Evolutionary conservation across 1,140 invertebrate genomes (phyloP).

Genomic region (Drosophila sp.): DNA sequence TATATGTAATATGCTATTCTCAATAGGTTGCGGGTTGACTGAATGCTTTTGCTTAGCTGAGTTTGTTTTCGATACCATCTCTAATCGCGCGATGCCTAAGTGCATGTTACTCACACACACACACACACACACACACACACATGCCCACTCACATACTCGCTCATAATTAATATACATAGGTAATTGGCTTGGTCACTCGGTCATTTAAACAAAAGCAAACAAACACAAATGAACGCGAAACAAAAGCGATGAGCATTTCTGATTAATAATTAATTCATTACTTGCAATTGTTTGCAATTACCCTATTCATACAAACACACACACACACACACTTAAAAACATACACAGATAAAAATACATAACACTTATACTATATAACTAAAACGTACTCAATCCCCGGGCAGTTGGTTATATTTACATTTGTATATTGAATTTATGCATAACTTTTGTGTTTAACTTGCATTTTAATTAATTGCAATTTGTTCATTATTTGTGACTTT

Average conservation of each 20-base stretch:
- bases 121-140: constrained; percentile 45
- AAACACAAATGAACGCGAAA: constrained; percentile 15
- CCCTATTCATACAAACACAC: constrained; percentile 9
- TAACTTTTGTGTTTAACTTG: constrained; percentile 52
- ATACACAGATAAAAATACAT: too few relatives aligned
- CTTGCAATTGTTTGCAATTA: constrained; percentile 60
- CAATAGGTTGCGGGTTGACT: constrained; percentile 31
- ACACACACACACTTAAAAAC: constrained; percentile 28
- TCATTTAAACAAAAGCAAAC: constrained; percentile 31
- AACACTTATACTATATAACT: too few relatives aligned
- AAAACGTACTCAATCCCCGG: constrained; percentile 26
- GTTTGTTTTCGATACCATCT: constrained; percentile 19
- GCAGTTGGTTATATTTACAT: constrained; percentile 60
- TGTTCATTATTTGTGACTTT: constrained; percentile 50
- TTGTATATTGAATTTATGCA: constrained; percentile 63
- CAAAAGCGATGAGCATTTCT: constrained; percentile 48
- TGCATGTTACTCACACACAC: constrained; percentile 34
- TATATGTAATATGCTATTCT: constrained; percentile 46
- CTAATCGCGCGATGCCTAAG: constrained; percentile 49
- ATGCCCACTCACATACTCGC: constrained; percentile 37
- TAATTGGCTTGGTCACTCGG: constrained; percentile 71
- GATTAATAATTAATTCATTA: constrained; percentile 65
- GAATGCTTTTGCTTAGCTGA: constrained; percentile 33
- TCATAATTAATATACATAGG: constrained; percentile 64
- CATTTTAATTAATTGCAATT: constrained; percentile 48